phyloP scores from a whole-genome alignment of 2,113 vertebrate species.

The Megaceryle torquata region DNA sequence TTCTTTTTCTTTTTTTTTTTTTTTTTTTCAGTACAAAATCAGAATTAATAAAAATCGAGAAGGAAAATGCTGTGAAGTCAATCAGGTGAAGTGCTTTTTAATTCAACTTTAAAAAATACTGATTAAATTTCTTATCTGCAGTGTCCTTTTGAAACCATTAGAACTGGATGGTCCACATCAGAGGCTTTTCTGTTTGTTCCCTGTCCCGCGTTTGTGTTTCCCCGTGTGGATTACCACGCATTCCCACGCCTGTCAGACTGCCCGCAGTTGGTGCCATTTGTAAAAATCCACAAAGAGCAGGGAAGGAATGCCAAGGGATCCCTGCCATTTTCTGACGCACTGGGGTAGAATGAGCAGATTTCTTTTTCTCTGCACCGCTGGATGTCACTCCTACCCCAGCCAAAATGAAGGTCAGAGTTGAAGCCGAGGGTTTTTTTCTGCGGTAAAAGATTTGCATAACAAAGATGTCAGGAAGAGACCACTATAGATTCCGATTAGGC shows the following conservation, averaged over 20 bases:
- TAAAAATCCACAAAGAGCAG: background rate
- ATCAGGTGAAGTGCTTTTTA: background rate
- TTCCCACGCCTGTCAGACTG: background rate
- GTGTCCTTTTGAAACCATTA: background rate
- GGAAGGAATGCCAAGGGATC: background rate
- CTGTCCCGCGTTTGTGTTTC: background rate
- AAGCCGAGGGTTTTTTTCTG: background rate
- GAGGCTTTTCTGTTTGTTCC: background rate
- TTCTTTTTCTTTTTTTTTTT: background rate
- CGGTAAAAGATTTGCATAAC: background rate
- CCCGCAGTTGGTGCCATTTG: background rate
- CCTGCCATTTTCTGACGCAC: background rate
- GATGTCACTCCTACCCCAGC: slow-evolving; percentile 38
- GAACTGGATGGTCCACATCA: background rate
- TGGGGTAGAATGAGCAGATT: background rate
- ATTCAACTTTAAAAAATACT: background rate
- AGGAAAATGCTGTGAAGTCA: background rate
- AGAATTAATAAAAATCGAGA: background rate
- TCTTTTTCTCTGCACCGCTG: background rate
- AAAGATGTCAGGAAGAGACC: background rate
- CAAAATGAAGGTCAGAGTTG: background rate
- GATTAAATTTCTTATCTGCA: background rate
- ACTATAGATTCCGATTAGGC: background rate
- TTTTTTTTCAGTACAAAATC: background rate
- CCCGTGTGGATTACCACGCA: background rate